phyloP scores from a whole-genome alignment of 2,797 vertebrate species.

The Nannoperca australis region DNA sequence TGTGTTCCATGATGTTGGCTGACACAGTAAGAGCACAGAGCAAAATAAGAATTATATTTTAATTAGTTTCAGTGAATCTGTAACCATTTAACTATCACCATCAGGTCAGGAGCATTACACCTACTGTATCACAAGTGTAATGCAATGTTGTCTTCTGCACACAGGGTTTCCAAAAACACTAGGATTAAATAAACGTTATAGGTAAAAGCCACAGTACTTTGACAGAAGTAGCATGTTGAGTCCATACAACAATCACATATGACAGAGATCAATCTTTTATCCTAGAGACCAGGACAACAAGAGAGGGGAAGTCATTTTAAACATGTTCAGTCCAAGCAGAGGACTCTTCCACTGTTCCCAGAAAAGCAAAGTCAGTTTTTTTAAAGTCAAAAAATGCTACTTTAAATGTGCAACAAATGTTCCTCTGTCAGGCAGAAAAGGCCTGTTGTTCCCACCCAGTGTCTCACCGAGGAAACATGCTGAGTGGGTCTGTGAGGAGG shows the following conservation, averaged over 20 bases:
- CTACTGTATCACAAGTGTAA: too few species aligned
- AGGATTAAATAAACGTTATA: background rate
- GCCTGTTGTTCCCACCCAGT: conserved; percentile 27
- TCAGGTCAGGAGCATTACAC: too few species aligned
- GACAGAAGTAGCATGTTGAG: background rate
- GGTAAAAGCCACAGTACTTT: too few species aligned
- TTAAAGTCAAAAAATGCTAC: conserved; percentile 27
- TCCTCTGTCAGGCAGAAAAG: conserved; percentile 25
- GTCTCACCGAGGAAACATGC: conserved; percentile 42
- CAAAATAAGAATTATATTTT: too few species aligned
- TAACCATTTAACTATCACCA: too few species aligned
- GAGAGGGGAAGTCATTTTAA: background rate
- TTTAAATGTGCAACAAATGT: conserved; percentile 49
- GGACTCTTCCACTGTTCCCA: background rate
- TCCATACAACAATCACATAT: too few species aligned
- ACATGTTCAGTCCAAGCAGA: conserved; percentile 6
- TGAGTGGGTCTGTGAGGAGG: conserved; percentile 11
- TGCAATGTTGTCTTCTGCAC: background rate
- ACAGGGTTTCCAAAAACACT: background rate
- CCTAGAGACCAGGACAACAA: background rate
- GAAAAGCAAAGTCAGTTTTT: conserved; percentile 11
- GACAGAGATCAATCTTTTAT: background rate
- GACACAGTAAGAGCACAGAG: too few species aligned
- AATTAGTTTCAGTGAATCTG: too few species aligned
- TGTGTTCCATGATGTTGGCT: too few species aligned